A percentile compares a stretch with the other conserved stretches of the same genome.
These are phyloP conservation scores for Emmelina monodactyla DNA, from an alignment of 2,888 invertebrate species.

Conservation along the genomic window DNA sequence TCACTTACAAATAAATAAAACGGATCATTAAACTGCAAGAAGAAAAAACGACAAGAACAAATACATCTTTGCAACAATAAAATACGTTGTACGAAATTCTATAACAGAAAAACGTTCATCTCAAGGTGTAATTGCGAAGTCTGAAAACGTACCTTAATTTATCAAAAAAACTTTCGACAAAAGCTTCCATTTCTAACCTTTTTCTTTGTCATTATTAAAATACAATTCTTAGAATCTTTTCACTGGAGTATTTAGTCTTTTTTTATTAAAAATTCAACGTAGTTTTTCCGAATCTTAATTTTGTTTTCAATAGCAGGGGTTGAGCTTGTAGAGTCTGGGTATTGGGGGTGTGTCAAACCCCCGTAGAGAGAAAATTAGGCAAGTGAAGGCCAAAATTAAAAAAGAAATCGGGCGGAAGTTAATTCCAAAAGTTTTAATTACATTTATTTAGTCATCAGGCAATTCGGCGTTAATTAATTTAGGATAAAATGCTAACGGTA, in stretches of 20 bases:
- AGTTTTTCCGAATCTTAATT: constrained; percentile 18
- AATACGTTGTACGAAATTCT: too few species aligned
- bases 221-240: constrained; percentile 3
- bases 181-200: too few species aligned
- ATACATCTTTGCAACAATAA: too few species aligned
- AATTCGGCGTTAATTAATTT: constrained; percentile 49
- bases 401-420: constrained; percentile 60
- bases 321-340: too few species aligned
- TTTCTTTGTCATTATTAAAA: constrained; percentile 3
- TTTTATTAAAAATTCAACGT: constrained; percentile 12
- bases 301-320: constrained; percentile 40
- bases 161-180: too few species aligned
- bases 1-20: too few species aligned
- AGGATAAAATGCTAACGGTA: constrained; percentile 19
- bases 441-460: constrained; percentile 59
- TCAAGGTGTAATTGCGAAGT: too few species aligned
- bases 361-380: constrained; percentile 54
- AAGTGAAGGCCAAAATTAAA: constrained; percentile 54
- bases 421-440: constrained; percentile 62
- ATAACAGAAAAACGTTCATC: too few species aligned
- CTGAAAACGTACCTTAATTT: too few species aligned
- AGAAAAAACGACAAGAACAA: too few species aligned
- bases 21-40: too few species aligned
- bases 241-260: background rate
- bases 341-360: constrained; percentile 55